Evolutionary conservation across 2,797 vertebrate genomes (phyloP), one percentile per base, ranked within the genome.

Genomic region (Anabas testudineus): DNA sequence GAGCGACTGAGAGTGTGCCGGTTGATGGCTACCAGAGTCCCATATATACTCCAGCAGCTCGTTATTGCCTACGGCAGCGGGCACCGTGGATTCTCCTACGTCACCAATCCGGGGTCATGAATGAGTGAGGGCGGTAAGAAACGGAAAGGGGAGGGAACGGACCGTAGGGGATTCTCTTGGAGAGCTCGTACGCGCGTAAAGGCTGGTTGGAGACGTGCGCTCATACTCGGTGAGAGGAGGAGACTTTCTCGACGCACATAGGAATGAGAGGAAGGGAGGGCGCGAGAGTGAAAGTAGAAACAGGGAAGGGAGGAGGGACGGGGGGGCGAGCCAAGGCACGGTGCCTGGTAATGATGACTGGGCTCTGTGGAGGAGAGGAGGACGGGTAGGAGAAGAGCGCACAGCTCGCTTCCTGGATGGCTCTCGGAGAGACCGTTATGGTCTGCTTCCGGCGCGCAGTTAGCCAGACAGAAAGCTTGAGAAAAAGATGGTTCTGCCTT

Each of bases 1-100:
- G 93, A 94, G 92, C 90, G 92, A 94, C 93, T 94, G 93, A 93
- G 94, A 91, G 93, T 90, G 93, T 95, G 77, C 83, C 85, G 88
- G 78, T 45, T 75, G 88, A 71, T 80, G 83, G 91, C 49, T 62
- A 60, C 87, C 55, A 47, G 30, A 67, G 82, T 42, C 72, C 78
- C 60, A 67, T 95, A 82, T 94, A 94, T 95, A 95, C 93, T 67
- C 85, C 18, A 89, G 82, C 83, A 71, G 67, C 74, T 83, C 46
- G 85, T 69, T 66, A 57, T 85, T 89, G 93, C 94, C 94, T 93
- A 94, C 94, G 93, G 90, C 84, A 90, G 93, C 93, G 92, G 93
- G 91, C 90, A 90, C 86, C 82, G 82, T 88, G 94, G 94, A 95
- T 87, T 95, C 90, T 95, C 92, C 90, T 91, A 94, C 94, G 94